phyloP scores from a whole-genome alignment of 2,797 vertebrate genomes.

The Lithobates sylvaticus region DNA sequence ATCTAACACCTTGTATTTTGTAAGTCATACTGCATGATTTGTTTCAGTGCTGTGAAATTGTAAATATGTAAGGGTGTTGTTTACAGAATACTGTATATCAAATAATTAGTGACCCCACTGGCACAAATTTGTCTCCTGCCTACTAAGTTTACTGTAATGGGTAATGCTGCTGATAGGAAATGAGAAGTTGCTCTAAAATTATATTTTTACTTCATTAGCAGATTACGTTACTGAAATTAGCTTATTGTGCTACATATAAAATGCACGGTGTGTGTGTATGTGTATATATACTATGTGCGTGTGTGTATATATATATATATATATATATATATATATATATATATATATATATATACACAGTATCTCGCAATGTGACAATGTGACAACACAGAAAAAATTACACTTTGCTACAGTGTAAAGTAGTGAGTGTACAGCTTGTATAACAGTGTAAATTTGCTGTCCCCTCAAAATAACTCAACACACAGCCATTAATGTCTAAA shows the following conservation, averaged over 20 bases:
- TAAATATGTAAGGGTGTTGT: constrained; percentile 53
- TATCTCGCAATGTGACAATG: too few species aligned
- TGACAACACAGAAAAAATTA: too few species aligned
- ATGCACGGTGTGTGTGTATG: too few species aligned
- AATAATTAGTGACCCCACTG: constrained; percentile 58
- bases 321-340: too few species aligned
- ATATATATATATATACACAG: too few species aligned
- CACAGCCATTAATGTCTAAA: too few species aligned
- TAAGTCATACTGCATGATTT: constrained; percentile 35
- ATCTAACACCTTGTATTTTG: constrained; percentile 57
- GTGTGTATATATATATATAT: too few species aligned
- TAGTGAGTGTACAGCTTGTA: too few species aligned
- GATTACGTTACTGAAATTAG: not conserved
- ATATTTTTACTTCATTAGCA: constrained; percentile 22
- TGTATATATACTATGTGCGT: too few species aligned
- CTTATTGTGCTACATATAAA: constrained; percentile 11
- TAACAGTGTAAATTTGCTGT: too few species aligned
- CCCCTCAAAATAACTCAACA: too few species aligned
- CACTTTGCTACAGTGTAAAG: too few species aligned
- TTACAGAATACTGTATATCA: constrained; percentile 46
- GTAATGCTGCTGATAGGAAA: constrained; percentile 59
- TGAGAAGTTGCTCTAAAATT: constrained; percentile 30
- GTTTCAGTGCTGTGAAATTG: constrained; percentile 55
- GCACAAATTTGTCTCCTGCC: constrained; percentile 49
- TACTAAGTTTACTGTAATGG: constrained; percentile 41